Percentiles rank a stretch among this genome's conserved stretches.
Evolutionary conservation across 2,113 vertebrate species (phyloP).

Genomic region (Blennius ocellaris): DNA sequence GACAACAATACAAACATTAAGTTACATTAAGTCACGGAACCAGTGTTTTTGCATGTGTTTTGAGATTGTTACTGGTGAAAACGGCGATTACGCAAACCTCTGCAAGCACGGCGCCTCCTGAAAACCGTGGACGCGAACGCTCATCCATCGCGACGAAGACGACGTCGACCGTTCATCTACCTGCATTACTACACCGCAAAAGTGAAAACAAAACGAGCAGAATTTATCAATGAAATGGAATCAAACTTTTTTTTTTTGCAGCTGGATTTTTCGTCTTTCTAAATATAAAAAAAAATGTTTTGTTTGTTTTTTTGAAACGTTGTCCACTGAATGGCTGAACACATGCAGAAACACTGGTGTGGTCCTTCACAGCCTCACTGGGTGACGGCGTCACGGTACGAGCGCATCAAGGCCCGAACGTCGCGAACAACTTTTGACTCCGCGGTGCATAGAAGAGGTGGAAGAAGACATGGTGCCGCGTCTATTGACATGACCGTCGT

Average conservation of each 20-base stretch:
- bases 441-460: constrained; percentile 79
- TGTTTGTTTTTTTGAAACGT: no score
- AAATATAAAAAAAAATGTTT: not conserved
- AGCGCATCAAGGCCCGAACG: constrained; percentile 49
- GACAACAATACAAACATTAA: constrained; percentile 40
- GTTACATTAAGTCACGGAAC: constrained; percentile 46
- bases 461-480: constrained; percentile 37
- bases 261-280: not conserved
- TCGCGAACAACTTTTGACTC: constrained; percentile 54
- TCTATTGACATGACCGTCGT: not conserved
- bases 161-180: no score
- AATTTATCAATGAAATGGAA: not conserved
- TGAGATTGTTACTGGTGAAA: not conserved
- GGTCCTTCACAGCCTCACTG: constrained; percentile 22
- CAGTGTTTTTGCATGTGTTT: constrained; percentile 58
- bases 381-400: constrained; percentile 22
- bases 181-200: constrained; percentile 2
- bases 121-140: no score
- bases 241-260: not conserved
- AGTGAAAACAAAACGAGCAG: not conserved
- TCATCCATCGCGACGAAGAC: not conserved
- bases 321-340: constrained; percentile 2
- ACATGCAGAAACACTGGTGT: constrained; percentile 48
- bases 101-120: no score
- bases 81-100: not conserved